phyloP scores from a whole-genome alignment of 2,113 vertebrate species.

The Panthera uncia region DNA sequence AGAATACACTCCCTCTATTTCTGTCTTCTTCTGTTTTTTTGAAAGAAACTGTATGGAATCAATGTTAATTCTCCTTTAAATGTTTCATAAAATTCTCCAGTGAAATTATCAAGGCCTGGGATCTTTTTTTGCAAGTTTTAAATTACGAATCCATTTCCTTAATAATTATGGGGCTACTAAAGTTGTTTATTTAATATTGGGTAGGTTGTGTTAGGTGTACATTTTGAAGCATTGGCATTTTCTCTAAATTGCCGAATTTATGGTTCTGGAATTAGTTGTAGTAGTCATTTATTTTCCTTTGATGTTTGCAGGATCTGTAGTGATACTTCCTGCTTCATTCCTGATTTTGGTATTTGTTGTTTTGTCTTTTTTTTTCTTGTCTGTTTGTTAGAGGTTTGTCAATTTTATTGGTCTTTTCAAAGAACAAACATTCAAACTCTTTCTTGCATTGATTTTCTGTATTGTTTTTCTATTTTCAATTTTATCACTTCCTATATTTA shows the following conservation, averaged over 20 bases:
- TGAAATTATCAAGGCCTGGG: neutral
- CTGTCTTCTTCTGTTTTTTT: too few relatives aligned
- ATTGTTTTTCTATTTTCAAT: too few relatives aligned
- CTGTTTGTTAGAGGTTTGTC: neutral
- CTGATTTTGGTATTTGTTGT: neutral
- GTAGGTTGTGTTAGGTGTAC: neutral
- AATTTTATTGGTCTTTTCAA: neutral
- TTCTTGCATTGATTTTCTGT: too few relatives aligned
- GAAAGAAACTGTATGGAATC: too few relatives aligned
- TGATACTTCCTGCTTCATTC: neutral
- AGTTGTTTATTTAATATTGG: neutral
- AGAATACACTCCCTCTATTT: too few relatives aligned
- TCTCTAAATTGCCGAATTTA: neutral
- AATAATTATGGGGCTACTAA: neutral
- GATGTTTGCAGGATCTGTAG: neutral
- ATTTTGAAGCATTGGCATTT: neutral
- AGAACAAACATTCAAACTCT: too few relatives aligned
- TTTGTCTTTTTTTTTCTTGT: neutral
- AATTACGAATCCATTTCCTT: neutral
- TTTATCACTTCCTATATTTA: neutral
- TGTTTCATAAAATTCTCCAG: neutral
- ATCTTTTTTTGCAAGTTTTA: neutral
- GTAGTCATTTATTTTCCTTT: neutral
- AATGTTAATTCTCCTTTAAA: neutral
- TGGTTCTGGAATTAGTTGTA: neutral